These are phyloP conservation scores for Rhinogobio ventralis DNA, from an alignment of 2,797 vertebrate species.

Conservation along the genomic window DNA sequence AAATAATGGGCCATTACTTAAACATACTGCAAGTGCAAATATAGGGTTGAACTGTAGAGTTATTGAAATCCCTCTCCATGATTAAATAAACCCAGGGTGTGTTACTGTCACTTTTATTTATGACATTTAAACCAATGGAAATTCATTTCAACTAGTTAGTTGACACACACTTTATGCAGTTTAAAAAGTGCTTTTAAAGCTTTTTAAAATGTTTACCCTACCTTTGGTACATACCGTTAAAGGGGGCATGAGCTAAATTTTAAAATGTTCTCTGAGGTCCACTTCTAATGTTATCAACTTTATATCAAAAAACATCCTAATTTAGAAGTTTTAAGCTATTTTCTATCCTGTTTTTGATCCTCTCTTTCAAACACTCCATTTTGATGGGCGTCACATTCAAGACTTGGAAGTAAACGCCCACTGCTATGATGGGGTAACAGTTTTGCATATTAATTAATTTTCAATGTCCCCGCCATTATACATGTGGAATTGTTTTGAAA, in stretches of 20 bases:
- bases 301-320: neutral
- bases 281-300: neutral
- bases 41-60: neutral
- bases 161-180: neutral
- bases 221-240: neutral
- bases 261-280: neutral
- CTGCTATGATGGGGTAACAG: neutral
- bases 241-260: neutral
- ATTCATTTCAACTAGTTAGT: neutral
- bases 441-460: neutral
- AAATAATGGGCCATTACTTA: neutral
- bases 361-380: neutral
- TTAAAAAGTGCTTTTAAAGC: neutral
- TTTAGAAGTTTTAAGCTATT: neutral
- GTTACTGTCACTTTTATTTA: neutral
- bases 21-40: neutral
- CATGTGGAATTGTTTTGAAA: neutral
- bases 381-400: slow-evolving; percentile 3
- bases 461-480: neutral
- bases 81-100: neutral
- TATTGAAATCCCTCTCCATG: neutral
- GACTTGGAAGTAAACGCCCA: slow-evolving; percentile 3
- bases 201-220: neutral
- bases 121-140: neutral
- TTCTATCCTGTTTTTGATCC: slow-evolving; percentile 6